Percentiles rank a stretch among this genome's conserved stretches.
phyloP scores from a whole-genome alignment of 2,797 vertebrate species.

The Staurois parvus region DNA sequence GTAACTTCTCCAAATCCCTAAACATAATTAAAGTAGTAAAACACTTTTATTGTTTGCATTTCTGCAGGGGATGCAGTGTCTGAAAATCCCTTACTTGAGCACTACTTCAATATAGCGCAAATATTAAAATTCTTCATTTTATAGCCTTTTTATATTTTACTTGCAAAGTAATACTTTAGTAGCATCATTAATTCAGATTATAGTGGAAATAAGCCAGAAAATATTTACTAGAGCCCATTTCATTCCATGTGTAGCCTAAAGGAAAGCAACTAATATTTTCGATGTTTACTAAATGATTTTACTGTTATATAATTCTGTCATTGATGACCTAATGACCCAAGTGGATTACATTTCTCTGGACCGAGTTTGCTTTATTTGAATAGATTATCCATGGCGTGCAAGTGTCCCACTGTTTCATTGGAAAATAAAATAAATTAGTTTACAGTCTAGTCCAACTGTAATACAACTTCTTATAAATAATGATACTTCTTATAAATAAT shows the following conservation, averaged over 20 bases:
- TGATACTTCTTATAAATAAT: not conserved
- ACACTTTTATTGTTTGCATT: constrained; percentile 37
- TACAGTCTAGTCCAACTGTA: not conserved
- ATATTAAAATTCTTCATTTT: constrained; percentile 23
- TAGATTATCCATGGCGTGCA: not conserved
- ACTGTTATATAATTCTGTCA: not conserved
- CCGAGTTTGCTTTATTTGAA: not conserved
- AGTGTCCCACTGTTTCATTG: not conserved
- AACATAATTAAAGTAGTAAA: constrained; percentile 46
- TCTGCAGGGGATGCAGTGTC: constrained; percentile 10
- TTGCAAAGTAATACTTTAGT: constrained; percentile 36
- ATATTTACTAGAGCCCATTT: constrained; percentile 30
- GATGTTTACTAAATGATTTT: constrained; percentile 16
- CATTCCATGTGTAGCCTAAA: constrained; percentile 7
- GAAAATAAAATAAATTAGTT: not conserved
- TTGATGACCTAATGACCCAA: constrained; percentile 2
- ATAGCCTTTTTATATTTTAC: constrained; percentile 25
- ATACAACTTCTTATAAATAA: not conserved
- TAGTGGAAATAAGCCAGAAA: constrained; percentile 21
- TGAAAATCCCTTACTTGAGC: constrained; percentile 7
- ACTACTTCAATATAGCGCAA: constrained; percentile 15
- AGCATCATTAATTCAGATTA: constrained; percentile 42
- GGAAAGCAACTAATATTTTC: not conserved
- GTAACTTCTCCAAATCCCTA: constrained; percentile 12
- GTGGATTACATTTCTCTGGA: not conserved